Base-by-base conservation (phyloP, 2,888 invertebrate genomes). In the Erpobdella octoculata region DNA sequence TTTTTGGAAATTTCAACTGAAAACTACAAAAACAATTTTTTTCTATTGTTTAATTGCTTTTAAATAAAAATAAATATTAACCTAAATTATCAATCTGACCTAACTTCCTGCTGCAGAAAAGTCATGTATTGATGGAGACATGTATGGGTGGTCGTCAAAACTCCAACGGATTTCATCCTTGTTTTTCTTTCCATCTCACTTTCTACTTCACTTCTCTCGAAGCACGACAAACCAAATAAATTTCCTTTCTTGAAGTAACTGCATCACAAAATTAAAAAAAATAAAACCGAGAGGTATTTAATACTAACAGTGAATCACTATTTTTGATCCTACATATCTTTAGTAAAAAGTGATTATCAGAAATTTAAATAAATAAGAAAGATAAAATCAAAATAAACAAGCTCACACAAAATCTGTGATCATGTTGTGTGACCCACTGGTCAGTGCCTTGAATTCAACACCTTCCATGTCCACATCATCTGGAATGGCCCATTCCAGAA, bases 131-230 rank as follows among this genome's bases (percentile, higher is more conserved):
- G 25, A 31, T 21, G 18, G 18, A 70, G 61, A 28, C 58, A 12
- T 1, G 35, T 25, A 33, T 59, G 36, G 28, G 25, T 46, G 80
- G 81, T 79, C 0, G 83, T 78, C 41, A 84, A 76, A 41, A 84
- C 81, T 3, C 84, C 84, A 4, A 84, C 83, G 31, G 83, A 83
- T 75, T 84, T 84, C 84, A 84, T 84, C 65, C 84, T 75, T n/a
- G 59, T 38, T 18, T 41, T 41, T 35, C 61, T 28, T n/a, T 67
- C 41, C 18, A 37, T 35, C n/a, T 1, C 6, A 9, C 35, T 25
- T 12, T 12, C 69, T 8, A 31, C 38, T 12, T 37, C 35, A n/a
- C n/a, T 61, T 21, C 37, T 61, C 25, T 62, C 61, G 31, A 83
- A 84, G 75, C 83, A 84, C 0, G 84, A 80, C 75, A 84, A 73